Conservation (phyloP, 2,888 invertebrate species). For the Callinectes sapidus region DNA sequence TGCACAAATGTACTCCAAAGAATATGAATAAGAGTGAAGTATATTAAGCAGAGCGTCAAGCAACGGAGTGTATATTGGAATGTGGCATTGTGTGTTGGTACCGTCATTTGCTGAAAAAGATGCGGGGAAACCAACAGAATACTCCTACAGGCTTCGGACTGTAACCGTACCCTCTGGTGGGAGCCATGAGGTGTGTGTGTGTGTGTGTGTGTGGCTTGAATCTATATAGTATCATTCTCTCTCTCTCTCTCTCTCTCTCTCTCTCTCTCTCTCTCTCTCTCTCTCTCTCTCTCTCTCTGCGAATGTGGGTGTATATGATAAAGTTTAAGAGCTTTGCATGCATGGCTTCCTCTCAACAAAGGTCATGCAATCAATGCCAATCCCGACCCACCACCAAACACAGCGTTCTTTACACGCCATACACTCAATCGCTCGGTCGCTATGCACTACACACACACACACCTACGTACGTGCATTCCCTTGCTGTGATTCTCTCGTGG, state of each 20-base stretch:
- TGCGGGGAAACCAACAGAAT: background rate
- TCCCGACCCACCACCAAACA: background rate
- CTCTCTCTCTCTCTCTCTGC: constrained; percentile 35
- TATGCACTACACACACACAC: no score
- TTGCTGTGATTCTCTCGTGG: no score
- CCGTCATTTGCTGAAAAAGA: background rate
- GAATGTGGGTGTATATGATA: background rate
- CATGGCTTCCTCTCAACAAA: constrained; percentile 16
- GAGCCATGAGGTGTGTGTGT: background rate
- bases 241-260: constrained; percentile 14
- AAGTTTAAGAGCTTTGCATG: background rate
- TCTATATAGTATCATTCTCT: background rate
- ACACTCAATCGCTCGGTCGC: background rate
- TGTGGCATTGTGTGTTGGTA: background rate
- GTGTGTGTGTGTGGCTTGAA: no score
- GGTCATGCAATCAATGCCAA: constrained; percentile 9
- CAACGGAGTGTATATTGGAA: background rate
- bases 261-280: background rate
- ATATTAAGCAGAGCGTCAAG: background rate
- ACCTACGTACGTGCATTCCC: no score
- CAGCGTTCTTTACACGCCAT: background rate
- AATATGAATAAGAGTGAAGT: background rate
- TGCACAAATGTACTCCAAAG: background rate
- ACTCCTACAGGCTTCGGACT: background rate
- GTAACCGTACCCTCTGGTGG: background rate